Conservation (phyloP, 2,113 vertebrate species). For the Vulpes lagopus region DNA sequence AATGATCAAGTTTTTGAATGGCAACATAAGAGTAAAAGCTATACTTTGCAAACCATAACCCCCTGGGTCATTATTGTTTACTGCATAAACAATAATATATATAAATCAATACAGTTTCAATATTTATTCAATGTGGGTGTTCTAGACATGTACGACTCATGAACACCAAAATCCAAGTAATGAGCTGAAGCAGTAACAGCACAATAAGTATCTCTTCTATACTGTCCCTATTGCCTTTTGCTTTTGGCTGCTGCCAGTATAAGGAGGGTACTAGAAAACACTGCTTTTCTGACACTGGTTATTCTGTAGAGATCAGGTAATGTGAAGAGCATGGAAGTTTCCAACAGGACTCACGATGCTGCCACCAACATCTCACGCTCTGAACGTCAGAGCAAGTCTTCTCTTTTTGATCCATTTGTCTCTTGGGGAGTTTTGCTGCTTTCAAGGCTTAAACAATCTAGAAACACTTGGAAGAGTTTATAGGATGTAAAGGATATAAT, state of each 20-base stretch:
- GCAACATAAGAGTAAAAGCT: slow-evolving; percentile 70
- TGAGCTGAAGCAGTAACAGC: slow-evolving; percentile 54
- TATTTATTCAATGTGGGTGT: slow-evolving; percentile 17
- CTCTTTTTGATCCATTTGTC: slow-evolving; percentile 28
- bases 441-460: slow-evolving; percentile 53
- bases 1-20: slow-evolving; percentile 71
- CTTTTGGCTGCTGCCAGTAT: background rate
- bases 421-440: background rate
- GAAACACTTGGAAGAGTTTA: slow-evolving; percentile 33
- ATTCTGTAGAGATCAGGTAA: background rate
- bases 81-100: background rate
- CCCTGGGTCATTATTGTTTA: background rate
- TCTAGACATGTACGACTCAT: background rate
- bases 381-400: background rate
- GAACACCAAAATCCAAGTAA: slow-evolving; percentile 12
- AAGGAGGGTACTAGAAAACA: background rate
- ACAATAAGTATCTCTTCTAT: slow-evolving; percentile 44
- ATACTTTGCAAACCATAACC: slow-evolving; percentile 36
- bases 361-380: background rate
- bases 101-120: background rate
- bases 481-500: background rate
- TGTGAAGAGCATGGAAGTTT: background rate
- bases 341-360: background rate
- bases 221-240: background rate
- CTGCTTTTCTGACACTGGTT: background rate